Percentiles rank a stretch among this genome's conserved stretches.
phyloP scores from a whole-genome alignment of 1,140 invertebrate species.

The Brachionus rubens region DNA sequence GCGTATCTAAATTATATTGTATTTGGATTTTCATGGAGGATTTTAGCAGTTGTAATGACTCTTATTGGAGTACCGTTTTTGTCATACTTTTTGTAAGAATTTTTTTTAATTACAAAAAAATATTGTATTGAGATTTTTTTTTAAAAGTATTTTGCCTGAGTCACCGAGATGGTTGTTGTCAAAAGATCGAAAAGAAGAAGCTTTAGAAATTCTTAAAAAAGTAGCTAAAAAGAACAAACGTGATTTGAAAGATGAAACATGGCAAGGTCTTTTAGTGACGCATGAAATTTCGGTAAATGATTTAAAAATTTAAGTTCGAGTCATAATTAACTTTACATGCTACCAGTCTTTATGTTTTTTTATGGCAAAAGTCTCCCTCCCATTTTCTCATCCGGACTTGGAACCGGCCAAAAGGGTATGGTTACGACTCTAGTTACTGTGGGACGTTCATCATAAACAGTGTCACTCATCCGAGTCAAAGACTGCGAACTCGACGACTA shows the following conservation, averaged over 20 bases:
- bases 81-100: slow-evolving; percentile 38
- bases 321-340: too few species aligned
- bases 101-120: not conserved
- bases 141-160: slow-evolving; percentile 51
- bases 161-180: slow-evolving; percentile 54
- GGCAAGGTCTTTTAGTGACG: not conserved
- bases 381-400: too few species aligned
- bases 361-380: too few species aligned
- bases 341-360: too few species aligned
- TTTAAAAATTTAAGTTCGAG: not conserved
- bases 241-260: not conserved
- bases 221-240: slow-evolving; percentile 51
- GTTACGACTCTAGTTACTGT: too few species aligned
- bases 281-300: slow-evolving; percentile 23
- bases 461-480: too few species aligned
- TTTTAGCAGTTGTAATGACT: not conserved
- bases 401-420: too few species aligned
- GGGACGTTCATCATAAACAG: too few species aligned
- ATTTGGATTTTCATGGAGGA: slow-evolving; percentile 13
- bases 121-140: not conserved
- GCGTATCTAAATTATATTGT: slow-evolving; percentile 29
- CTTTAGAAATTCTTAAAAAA: slow-evolving; percentile 50
- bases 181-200: slow-evolving; percentile 50
- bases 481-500: too few species aligned
- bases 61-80: slow-evolving; percentile 40